Percentiles rank a stretch among this genome's conserved stretches.
Evolutionary conservation across 2,797 vertebrate genomes (phyloP).

Genomic region (Trachurus trachurus): DNA sequence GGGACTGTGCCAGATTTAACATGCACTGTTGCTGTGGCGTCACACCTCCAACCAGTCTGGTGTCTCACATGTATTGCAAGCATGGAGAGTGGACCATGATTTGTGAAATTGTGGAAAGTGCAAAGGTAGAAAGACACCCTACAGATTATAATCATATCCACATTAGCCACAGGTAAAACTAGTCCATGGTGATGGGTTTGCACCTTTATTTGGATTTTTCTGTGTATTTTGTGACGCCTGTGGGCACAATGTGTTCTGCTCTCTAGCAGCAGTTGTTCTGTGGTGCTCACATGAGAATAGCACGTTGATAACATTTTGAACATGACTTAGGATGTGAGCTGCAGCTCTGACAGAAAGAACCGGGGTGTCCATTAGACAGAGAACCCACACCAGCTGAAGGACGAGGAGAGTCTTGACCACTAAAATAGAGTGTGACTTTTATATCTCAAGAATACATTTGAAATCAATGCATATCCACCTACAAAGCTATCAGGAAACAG

Average conservation of each 20-base stretch:
- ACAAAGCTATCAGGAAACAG: conserved; percentile 9
- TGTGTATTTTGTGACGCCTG: conserved; percentile 42
- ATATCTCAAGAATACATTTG: conserved; percentile 1
- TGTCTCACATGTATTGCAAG: conserved; percentile 10
- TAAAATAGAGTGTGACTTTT: conserved; percentile 2
- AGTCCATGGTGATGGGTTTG: conserved; percentile 11
- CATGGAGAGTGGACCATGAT: conserved; percentile 3
- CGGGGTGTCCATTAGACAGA: conserved; percentile 28
- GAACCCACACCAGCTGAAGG: conserved; percentile 13
- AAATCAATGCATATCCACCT: conserved; percentile 6
- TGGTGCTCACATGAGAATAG: conserved; percentile 50
- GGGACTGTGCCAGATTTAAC: conserved; percentile 68
- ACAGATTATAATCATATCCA: conserved; percentile 9
- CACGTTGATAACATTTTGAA: conserved; percentile 44
- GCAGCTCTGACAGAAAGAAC: conserved; percentile 21
- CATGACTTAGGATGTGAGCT: conserved; percentile 22
- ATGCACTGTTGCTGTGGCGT: conserved; percentile 10
- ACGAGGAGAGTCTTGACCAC: too few relatives aligned
- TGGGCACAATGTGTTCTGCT: conserved; percentile 41
- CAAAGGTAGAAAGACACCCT: conserved; percentile 6
- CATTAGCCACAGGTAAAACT: conserved; percentile 10
- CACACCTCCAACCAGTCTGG: conserved; percentile 21
- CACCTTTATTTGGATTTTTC: conserved; percentile 12
- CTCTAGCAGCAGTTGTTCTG: conserved; percentile 39
- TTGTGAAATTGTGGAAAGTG: conserved; percentile 23